Percentiles rank a stretch among this genome's conserved stretches.
Evolutionary conservation across 2,888 invertebrate genomes (phyloP).

Genomic region (Sceliomorpha sp.): DNA sequence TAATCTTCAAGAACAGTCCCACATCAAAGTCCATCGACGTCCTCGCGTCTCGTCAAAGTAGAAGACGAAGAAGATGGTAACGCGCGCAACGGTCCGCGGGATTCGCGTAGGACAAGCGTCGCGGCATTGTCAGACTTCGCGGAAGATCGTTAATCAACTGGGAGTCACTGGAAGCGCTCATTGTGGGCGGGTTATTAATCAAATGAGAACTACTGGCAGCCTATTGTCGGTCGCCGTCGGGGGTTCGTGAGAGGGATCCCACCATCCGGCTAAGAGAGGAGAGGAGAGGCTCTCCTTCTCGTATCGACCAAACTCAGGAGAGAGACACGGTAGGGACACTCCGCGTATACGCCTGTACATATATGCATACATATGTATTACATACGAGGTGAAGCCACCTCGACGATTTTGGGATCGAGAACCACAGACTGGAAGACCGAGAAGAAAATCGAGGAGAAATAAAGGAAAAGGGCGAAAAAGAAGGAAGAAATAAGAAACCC

Average conservation of each 20-base stretch:
- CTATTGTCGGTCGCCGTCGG: conserved; percentile 74
- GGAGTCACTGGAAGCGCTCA: conserved; percentile 76
- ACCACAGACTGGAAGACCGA: too few relatives aligned
- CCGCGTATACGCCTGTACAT: conserved; percentile 39
- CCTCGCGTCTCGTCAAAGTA: too few relatives aligned
- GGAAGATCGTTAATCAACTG: conserved; percentile 77
- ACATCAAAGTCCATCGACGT: too few relatives aligned
- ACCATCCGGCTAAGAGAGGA: conserved; percentile 43
- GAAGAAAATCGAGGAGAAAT: neutral
- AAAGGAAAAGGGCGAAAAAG: neutral
- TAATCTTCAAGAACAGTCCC: too few relatives aligned
- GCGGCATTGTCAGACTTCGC: conserved; percentile 14
- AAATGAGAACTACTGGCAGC: conserved; percentile 79
- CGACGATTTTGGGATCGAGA: conserved; percentile 1
- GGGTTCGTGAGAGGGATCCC: conserved; percentile 65
- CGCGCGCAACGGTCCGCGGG: conserved; percentile 27
- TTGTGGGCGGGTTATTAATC: conserved; percentile 79
- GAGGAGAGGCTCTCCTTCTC: conserved; percentile 66
- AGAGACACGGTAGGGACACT: conserved; percentile 44
- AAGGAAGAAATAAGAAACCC: neutral
- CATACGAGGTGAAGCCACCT: conserved; percentile 8
- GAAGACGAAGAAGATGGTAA: conserved; percentile 9
- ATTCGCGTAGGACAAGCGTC: conserved; percentile 19
- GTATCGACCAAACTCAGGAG: conserved; percentile 67
- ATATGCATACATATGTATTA: conserved; percentile 15